These are phyloP conservation scores for Prunella fulvescens DNA, from an alignment of 2,113 vertebrate genomes.

Conservation along the genomic window DNA sequence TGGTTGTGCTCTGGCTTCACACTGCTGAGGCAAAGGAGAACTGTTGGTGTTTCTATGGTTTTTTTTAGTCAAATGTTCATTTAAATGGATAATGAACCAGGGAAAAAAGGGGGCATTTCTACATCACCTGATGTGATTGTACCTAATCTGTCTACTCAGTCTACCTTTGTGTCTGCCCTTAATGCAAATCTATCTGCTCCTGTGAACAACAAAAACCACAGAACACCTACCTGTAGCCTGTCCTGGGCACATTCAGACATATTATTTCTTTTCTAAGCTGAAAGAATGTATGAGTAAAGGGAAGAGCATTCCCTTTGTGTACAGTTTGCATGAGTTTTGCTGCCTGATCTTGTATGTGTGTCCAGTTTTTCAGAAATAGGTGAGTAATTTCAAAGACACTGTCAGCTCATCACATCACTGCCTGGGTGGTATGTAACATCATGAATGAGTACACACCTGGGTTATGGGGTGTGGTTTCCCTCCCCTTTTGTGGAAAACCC, in stretches of 20 bases:
- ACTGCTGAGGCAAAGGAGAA: neutral
- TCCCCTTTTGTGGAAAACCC: neutral
- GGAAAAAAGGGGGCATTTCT: neutral
- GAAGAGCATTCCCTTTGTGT: neutral
- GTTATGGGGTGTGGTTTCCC: neutral
- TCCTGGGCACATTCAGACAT: neutral
- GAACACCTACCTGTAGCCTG: neutral
- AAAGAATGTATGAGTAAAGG: neutral
- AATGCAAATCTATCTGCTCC: slow-evolving; percentile 33
- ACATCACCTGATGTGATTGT: neutral
- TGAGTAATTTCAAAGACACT: neutral
- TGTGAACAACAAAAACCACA: neutral
- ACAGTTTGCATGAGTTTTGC: neutral
- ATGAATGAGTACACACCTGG: neutral
- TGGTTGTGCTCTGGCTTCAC: neutral
- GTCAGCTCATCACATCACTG: neutral
- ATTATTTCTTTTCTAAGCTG: neutral
- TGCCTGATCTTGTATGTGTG: neutral
- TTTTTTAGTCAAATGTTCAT: neutral
- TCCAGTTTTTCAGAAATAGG: neutral
- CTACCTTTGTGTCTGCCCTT: slow-evolving; percentile 15
- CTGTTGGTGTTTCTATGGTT: neutral
- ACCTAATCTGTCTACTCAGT: slow-evolving; percentile 1
- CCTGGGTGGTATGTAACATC: neutral
- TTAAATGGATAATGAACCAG: neutral